Percentiles rank a stretch among this genome's conserved stretches.
phyloP scores from a whole-genome alignment of 2,888 invertebrate genomes.

The Pyrocoelia pectoralis region DNA sequence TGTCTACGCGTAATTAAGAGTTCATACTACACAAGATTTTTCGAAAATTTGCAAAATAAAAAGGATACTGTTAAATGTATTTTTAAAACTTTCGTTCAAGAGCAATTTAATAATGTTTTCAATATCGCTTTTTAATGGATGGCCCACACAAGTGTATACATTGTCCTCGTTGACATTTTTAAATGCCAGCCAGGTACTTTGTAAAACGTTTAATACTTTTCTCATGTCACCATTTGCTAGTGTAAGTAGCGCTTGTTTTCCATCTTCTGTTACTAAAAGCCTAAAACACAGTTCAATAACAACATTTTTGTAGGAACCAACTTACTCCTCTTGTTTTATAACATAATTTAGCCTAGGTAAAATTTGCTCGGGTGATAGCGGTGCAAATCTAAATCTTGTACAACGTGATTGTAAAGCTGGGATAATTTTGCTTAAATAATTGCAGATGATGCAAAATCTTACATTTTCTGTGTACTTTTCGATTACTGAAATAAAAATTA shows the following conservation, averaged over 20 bases:
- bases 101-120: conserved; percentile 88
- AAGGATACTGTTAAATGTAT: conserved; percentile 83
- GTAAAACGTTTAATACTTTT: conserved; percentile 93
- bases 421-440: conserved; percentile 97
- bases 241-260: conserved; percentile 86
- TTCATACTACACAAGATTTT: too few relatives aligned
- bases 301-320: conserved; percentile 22
- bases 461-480: conserved; percentile 99
- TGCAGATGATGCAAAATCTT: conserved; percentile 98
- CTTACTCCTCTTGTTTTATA: conserved; percentile 81
- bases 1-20: background rate
- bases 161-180: conserved; percentile 87
- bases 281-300: too few relatives aligned
- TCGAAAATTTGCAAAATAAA: conserved; percentile 43
- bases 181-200: conserved; percentile 95
- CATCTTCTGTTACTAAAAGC: conserved; percentile 86
- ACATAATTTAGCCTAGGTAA: conserved; percentile 88
- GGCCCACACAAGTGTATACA: conserved; percentile 96
- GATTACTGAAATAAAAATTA: conserved; percentile 81
- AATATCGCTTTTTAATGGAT: conserved; percentile 91
- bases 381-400: conserved; percentile 95
- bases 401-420: conserved; percentile 98
- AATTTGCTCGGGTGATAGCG: conserved; percentile 85
- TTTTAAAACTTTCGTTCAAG: conserved; percentile 77
- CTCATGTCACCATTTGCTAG: conserved; percentile 98